phyloP scores from a whole-genome alignment of 2,888 invertebrate genomes.

The Thecocarcelia acutangulata region DNA sequence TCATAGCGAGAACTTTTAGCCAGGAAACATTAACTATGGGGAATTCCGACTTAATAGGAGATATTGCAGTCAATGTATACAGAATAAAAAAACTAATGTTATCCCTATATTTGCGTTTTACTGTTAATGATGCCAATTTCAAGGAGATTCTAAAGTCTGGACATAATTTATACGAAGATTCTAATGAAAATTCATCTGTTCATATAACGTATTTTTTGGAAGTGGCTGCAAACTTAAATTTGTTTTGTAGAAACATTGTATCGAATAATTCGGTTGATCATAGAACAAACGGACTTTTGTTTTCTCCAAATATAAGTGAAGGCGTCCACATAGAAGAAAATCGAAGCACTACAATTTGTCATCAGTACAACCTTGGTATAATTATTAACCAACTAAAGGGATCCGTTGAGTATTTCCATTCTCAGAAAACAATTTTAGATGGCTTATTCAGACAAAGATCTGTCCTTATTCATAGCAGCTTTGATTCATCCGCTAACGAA shows the following conservation, averaged over 20 bases:
- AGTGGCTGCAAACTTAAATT: slow-evolving; percentile 87
- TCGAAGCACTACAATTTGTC: slow-evolving; percentile 74
- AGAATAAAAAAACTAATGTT: slow-evolving; percentile 89
- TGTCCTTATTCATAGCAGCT: slow-evolving; percentile 83
- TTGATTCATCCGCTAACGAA: slow-evolving; percentile 81
- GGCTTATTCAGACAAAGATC: slow-evolving; percentile 82
- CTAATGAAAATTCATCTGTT: slow-evolving; percentile 78
- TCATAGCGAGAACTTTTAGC: slow-evolving; percentile 87
- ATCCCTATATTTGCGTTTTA: slow-evolving; percentile 88
- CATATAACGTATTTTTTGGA: slow-evolving; percentile 83
- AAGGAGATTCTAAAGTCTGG: slow-evolving; percentile 77
- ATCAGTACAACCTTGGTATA: slow-evolving; percentile 82
- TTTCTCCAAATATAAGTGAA: slow-evolving; percentile 82
- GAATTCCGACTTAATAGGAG: slow-evolving; percentile 80
- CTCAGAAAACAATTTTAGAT: slow-evolving; percentile 82
- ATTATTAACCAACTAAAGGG: slow-evolving; percentile 83
- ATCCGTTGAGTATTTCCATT: slow-evolving; percentile 83
- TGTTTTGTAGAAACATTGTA: slow-evolving; percentile 87
- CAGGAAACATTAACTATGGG: slow-evolving; percentile 76
- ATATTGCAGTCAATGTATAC: slow-evolving; percentile 84
- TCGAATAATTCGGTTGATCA: slow-evolving; percentile 83
- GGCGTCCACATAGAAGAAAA: slow-evolving; percentile 72
- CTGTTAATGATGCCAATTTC: slow-evolving; percentile 81
- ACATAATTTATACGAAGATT: slow-evolving; percentile 71
- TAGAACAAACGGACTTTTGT: slow-evolving; percentile 82